Conservation (phyloP, 1,140 invertebrate species). For the Drosophila santomea region DNA sequence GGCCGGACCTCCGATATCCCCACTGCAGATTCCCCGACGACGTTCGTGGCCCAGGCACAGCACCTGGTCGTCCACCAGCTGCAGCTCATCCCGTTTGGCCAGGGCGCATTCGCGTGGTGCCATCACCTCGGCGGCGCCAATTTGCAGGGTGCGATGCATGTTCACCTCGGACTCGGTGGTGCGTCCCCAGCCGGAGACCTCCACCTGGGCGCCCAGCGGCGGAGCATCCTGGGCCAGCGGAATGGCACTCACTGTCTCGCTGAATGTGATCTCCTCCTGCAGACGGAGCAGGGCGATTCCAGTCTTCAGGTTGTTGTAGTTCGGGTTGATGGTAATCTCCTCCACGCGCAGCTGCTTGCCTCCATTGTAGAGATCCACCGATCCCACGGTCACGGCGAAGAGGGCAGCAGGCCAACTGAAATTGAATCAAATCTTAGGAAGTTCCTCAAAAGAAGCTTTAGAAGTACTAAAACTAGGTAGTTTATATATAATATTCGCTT, state of each 20-base stretch:
- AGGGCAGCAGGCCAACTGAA: constrained; percentile 65
- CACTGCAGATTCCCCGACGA: constrained; percentile 67
- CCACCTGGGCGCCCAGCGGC: constrained; percentile 40
- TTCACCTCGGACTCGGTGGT: constrained; percentile 42
- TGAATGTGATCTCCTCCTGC: constrained; percentile 47
- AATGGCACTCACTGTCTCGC: constrained; percentile 47
- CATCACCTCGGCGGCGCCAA: constrained; percentile 46
- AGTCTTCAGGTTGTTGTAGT: constrained; percentile 58
- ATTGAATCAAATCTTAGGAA: too few species aligned
- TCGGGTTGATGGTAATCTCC: constrained; percentile 63
- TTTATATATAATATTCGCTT: too few species aligned
- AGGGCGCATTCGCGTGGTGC: constrained; percentile 29
- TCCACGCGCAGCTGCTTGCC: constrained; percentile 61
- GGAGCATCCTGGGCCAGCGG: constrained; percentile 44
- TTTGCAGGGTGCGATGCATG: constrained; percentile 65
- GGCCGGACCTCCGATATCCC: constrained; percentile 72
- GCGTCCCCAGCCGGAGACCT: constrained; percentile 77
- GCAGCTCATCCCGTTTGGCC: neutral
- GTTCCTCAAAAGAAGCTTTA: too few species aligned
- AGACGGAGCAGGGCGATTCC: constrained; percentile 71
- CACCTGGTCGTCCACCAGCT: constrained; percentile 49
- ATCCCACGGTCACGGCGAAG: constrained; percentile 62
- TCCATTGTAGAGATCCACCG: constrained; percentile 65
- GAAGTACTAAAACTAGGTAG: too few species aligned
- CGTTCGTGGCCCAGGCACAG: constrained; percentile 63